Evolutionary conservation across 2,113 vertebrate species (phyloP), one percentile per base, ranked within the genome.

Genomic region (Lates calcarifer): DNA sequence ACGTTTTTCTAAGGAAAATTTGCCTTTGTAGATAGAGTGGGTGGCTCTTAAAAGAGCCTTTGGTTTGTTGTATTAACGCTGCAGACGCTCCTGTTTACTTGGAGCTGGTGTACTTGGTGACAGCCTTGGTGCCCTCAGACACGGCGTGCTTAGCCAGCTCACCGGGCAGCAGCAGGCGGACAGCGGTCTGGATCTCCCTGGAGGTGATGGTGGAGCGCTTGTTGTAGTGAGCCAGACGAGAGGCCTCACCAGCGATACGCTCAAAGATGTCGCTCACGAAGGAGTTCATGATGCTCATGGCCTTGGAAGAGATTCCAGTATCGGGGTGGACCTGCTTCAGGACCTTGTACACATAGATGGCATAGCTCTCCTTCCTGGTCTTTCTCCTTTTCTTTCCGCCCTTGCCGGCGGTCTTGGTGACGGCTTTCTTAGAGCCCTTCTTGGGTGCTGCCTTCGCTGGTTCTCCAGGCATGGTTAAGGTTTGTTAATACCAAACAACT

Each of bases 171-270:
- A 91, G 80, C 4, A 93, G 72, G 4, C 96, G 94, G 73, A 96
- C 95, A 0, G 96, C 95, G 28, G 96, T 96, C 95, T 97, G 96
- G 88, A 96, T 97, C 94, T 97, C 96, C 81, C 95, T 86, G 10
- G 95, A 96, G 0, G 93, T 47, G 85, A 95, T 95, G 79, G 94
- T 94, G 13, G 94, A 82, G 0, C 94, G 86, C 5, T 93, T 86
- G 9, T 90, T 93, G 55, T 92, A 95, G 33, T 94, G 96, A 13
- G 96, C 92, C 58, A 91, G 2, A 49, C 95, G 14, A 0, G 81
- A 82, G 0, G 90, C 87, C 37, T 93, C 92, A 0, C 81, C 66
- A 3, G 86, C 92, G 60, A 92, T 93, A 1, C 91, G 91, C 79
- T 93, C 92, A 2, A 93, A 93, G 51, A 92, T 92, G 67, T 90